Evolutionary conservation across 1,140 invertebrate species (phyloP), one percentile per base, ranked within the genome.

Genomic region (Gryon sp.): DNA sequence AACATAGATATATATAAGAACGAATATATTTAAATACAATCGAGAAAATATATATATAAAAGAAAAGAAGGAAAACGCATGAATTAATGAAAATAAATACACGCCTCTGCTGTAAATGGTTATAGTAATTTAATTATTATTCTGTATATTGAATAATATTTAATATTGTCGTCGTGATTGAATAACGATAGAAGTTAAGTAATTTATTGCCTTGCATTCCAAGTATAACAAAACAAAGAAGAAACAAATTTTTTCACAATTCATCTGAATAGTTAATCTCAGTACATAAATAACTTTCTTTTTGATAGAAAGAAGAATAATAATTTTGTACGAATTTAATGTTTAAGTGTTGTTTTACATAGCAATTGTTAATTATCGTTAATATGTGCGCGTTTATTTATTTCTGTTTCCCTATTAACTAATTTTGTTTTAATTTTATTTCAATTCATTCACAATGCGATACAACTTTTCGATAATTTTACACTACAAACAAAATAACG

Each of bases 131-230:
- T 82, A 84, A 84, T 72, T 60, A 80, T 66, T 79, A 78, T 85
- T 86, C 78, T 83, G 81, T 83, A 84, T 78, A 84, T 83, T 75
- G 69, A 76, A 73, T 80, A 81, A 79, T 83, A 84, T 85, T 85
- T 84, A 82, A 83, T 77, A 72, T 72, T 52, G 78, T 73, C 50
- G 79, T 72, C 48, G 83, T 83, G 83, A 84, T 84, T 84, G 81
- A 82, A 82, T 69, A 78, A 74, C 36, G 50, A 65, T 82, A 80
- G 75, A 34, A 11, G 43, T 24, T 85, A 85, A 85, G 79, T 86
- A 85, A 86, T 85, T 85, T 86, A 81, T 85, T 85, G 83, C 78
- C 81, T 83, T 84, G 85, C 85, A 86, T 86, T 86, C 85, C 85
- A 84, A 81, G 55, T 76, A 62, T 50, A 53, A 57, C 50, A 53